Evolutionary conservation across 53 echinoderm and acorn worm species (phyloP).

Genomic region (Zoroaster sp.): DNA sequence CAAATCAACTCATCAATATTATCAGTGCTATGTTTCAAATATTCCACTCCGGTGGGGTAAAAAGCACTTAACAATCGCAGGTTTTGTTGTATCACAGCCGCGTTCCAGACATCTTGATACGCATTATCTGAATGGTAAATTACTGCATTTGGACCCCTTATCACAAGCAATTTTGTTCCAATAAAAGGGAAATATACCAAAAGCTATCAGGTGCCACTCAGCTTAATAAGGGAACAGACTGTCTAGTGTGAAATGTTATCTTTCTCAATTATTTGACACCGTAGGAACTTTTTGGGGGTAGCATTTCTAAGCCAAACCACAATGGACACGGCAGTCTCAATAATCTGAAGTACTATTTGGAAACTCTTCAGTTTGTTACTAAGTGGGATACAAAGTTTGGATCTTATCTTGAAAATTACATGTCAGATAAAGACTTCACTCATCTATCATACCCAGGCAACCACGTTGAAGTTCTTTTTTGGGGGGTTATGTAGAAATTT

Average conservation of each 20-base stretch:
- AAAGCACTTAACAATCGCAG: no score
- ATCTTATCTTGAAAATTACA: neutral
- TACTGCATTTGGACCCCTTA: neutral
- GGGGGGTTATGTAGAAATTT: no score
- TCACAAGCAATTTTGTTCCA: neutral
- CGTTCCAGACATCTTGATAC: neutral
- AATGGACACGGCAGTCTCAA: neutral
- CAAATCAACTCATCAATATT: no score
- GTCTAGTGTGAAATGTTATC: neutral
- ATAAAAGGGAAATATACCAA: neutral
- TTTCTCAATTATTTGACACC: neutral
- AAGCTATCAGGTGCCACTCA: neutral
- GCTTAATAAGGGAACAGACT: neutral
- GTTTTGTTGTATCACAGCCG: no score
- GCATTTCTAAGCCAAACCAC: neutral
- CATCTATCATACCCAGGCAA: neutral
- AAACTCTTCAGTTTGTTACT: neutral
- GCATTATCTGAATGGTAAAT: neutral
- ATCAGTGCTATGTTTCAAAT: no score
- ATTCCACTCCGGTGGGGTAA: no score
- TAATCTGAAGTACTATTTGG: neutral
- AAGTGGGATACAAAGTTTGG: neutral
- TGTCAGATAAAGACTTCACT: neutral
- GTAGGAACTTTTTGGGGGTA: neutral
- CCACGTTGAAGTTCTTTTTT: no score